Percentiles rank a stretch among this genome's conserved stretches.
Conservation (phyloP, 2,113 vertebrate genomes). For the Pelvicachromis taeniatus region DNA sequence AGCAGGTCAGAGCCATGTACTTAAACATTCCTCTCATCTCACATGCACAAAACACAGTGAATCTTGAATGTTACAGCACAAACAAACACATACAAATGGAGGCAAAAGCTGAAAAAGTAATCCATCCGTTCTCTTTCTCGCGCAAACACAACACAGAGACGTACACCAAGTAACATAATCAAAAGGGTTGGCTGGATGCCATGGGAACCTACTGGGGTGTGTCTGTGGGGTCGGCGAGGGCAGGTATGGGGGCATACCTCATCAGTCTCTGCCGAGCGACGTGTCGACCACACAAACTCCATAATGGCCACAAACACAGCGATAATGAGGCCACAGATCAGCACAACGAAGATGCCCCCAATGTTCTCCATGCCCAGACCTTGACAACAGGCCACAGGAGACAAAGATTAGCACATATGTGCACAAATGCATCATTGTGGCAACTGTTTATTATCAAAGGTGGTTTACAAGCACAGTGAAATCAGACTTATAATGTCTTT, state of each 20-base stretch:
- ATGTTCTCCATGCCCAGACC: constrained; percentile 92
- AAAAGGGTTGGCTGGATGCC: constrained; percentile 58
- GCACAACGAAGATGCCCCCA: constrained; percentile 89
- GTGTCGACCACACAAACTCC: constrained; percentile 91
- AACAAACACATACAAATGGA: constrained; percentile 26
- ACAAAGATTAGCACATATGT: background rate
- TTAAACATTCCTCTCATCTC: constrained; percentile 32
- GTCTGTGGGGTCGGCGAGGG: constrained; percentile 74
- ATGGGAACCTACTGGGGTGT: constrained; percentile 76
- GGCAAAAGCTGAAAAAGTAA: constrained; percentile 27
- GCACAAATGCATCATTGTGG: background rate
- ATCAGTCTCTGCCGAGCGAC: constrained; percentile 86
- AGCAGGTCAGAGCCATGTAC: constrained; percentile 26
- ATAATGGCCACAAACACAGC: constrained; percentile 90
- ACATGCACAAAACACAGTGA: constrained; percentile 30
- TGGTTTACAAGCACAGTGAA: background rate
- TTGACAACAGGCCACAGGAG: constrained; percentile 11
- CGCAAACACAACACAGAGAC: constrained; percentile 6
- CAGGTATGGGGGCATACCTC: constrained; percentile 84
- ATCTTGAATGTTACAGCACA: constrained; percentile 9
- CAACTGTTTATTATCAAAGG: background rate
- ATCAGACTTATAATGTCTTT: background rate
- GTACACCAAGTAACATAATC: constrained; percentile 32
- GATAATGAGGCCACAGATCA: constrained; percentile 91
- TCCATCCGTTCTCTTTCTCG: background rate